These are phyloP conservation scores for Tamandua tetradactyla DNA, from an alignment of 2,797 vertebrate genomes.

Conservation along the genomic window DNA sequence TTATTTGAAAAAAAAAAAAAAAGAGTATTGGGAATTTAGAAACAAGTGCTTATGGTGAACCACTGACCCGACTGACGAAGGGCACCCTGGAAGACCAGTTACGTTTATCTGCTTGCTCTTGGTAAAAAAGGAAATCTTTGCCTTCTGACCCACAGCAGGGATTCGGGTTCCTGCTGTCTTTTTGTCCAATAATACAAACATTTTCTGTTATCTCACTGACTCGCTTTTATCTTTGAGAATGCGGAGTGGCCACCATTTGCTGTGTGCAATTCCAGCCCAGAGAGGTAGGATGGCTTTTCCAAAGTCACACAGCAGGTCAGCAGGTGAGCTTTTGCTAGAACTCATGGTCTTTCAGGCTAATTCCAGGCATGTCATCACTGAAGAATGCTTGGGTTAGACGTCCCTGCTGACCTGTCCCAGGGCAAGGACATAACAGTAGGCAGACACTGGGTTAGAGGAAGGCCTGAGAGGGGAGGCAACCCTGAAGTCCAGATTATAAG, in stretches of 20 bases:
- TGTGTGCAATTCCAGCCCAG: background rate
- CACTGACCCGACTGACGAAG: background rate
- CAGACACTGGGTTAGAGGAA: background rate
- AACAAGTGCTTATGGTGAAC: background rate
- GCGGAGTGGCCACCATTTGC: background rate
- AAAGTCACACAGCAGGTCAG: background rate
- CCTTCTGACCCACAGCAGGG: background rate
- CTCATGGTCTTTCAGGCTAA: background rate
- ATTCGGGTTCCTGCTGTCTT: background rate
- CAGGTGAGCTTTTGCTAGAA: background rate
- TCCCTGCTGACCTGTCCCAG: background rate
- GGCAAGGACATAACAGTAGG: rapidly evolving
- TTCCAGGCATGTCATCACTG: background rate
- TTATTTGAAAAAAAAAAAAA: no score
- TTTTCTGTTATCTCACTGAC: background rate
- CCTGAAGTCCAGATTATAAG: background rate
- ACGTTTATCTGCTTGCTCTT: background rate
- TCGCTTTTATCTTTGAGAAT: background rate
- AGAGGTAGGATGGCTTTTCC: background rate
- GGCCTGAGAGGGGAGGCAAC: background rate
- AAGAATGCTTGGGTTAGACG: background rate
- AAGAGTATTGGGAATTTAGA: background rate
- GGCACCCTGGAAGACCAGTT: background rate
- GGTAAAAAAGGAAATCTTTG: background rate
- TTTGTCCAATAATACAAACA: background rate